Base-by-base conservation (phyloP, 2,797 vertebrate genomes). In the Enteromius afrohamiltoni region DNA sequence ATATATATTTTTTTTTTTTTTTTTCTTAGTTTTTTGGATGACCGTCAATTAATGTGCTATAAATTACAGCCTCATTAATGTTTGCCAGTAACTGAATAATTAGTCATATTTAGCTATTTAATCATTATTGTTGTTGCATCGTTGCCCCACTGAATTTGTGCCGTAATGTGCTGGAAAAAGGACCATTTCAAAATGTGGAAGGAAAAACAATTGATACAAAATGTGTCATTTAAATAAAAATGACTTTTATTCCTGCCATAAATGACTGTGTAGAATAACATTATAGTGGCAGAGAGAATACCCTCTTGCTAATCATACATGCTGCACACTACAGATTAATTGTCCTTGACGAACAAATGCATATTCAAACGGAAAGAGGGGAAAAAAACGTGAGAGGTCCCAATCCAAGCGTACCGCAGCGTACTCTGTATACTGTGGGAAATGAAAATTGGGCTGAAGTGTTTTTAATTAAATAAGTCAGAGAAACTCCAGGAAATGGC, bases 401-500 rank as follows among this genome's bases (percentile, higher is more conserved):
- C 16, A 14, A 65, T 84, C 60, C 78, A 16, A 7, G 81, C 77
- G 53, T 80, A 76, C 74, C 53, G 42, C 62, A 42, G 62, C 37
- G 1, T 34, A 34, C 53, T 34, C 65, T 68, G 81, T 42, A 77
- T 84, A 84, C 85, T 89, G 86, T 88, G 86, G 88, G 89, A 91
- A 92, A 87, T 88, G 75, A 88, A 94, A 93, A 94, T 94, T 89
- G 87, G 89, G 88, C 91, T 94, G 92, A 94, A 95, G 95, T 95
- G 93, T 94, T 94, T 94, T 93, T 94, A 93, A 95, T 95, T 94
- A 93, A 95, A 94, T 88, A 90, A 94, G 90, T 96, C 93, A 93
- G 83, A 87, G 89, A 93, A 92, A 95, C 94, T 92, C 93, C 87
- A 91, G 92, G 92, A 95, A 95, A 94, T 93, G 69, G 92, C 93